Evolutionary conservation across 2,113 vertebrate species (phyloP).

Genomic region (Empidonax alnorum): DNA sequence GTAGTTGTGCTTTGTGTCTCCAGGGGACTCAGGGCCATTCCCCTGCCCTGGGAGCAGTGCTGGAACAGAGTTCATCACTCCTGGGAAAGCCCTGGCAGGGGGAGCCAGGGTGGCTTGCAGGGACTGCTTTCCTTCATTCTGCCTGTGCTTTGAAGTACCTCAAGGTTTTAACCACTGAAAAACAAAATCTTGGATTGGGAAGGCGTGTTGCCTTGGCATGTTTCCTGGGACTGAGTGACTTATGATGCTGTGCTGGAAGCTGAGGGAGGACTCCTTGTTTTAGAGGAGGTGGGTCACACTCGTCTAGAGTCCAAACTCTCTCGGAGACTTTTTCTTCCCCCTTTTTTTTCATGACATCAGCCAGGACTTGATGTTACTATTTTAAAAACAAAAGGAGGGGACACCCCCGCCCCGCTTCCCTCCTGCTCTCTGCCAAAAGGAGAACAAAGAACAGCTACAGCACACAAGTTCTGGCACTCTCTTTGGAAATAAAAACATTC

Average conservation of each 20-base stretch:
- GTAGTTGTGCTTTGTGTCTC: background rate
- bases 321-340: background rate
- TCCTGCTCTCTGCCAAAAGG: conserved; percentile 7
- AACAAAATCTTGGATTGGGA: conserved; percentile 21
- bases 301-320: background rate
- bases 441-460: conserved; percentile 59
- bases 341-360: background rate
- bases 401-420: background rate
- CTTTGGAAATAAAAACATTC: conserved; percentile 56
- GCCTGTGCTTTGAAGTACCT: background rate
- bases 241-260: background rate
- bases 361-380: conserved; percentile 38
- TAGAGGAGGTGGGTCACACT: background rate
- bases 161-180: background rate
- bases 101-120: background rate
- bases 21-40: background rate
- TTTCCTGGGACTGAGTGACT: conserved; percentile 39
- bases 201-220: background rate
- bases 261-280: background rate
- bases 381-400: conserved; percentile 53
- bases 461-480: conserved; percentile 38
- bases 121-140: background rate
- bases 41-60: background rate
- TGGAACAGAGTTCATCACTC: rapidly evolving
- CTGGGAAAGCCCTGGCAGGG: background rate